Percentiles rank a stretch among this genome's conserved stretches.
phyloP scores from a whole-genome alignment of 2,797 vertebrate species.

The Catostomus latipinnis region DNA sequence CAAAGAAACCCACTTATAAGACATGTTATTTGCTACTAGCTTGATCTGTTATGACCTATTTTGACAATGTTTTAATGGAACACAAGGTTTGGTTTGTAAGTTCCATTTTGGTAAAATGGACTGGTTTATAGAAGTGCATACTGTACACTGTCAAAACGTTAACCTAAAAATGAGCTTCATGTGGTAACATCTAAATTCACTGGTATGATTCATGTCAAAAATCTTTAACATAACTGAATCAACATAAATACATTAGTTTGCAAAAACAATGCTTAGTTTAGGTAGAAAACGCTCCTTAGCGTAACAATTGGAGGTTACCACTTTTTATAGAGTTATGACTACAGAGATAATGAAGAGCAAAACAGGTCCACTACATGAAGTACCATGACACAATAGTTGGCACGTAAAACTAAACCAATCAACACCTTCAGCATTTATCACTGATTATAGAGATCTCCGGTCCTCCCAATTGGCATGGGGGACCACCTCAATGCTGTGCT shows the following conservation, averaged over 20 bases:
- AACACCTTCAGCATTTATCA: slow-evolving; percentile 46
- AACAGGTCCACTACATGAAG: slow-evolving; percentile 11
- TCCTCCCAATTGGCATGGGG: slow-evolving; percentile 9
- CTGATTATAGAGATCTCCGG: slow-evolving; percentile 40
- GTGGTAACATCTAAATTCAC: too few species aligned
- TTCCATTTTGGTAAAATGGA: not conserved
- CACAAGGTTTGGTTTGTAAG: not conserved
- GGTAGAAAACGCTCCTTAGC: too few species aligned
- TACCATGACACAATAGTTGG: slow-evolving; percentile 41
- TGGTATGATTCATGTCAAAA: too few species aligned
- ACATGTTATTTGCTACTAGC: slow-evolving; percentile 12
- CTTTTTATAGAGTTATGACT: not conserved
- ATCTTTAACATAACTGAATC: too few species aligned
- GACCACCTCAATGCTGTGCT: slow-evolving; percentile 44
- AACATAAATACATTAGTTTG: too few species aligned
- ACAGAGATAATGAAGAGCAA: slow-evolving; percentile 22
- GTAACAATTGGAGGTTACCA: too few species aligned
- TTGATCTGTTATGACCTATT: not conserved
- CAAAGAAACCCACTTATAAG: not conserved
- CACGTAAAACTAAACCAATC: slow-evolving; percentile 47
- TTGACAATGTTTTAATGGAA: not conserved
- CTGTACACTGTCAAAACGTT: too few species aligned
- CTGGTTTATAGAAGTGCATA: not conserved
- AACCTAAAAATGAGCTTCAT: too few species aligned
- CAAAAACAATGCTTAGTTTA: too few species aligned